A percentile compares a stretch with the other conserved stretches of the same genome.
Conservation (phyloP, 2,888 invertebrate species). For the Thereva nobilitata region DNA sequence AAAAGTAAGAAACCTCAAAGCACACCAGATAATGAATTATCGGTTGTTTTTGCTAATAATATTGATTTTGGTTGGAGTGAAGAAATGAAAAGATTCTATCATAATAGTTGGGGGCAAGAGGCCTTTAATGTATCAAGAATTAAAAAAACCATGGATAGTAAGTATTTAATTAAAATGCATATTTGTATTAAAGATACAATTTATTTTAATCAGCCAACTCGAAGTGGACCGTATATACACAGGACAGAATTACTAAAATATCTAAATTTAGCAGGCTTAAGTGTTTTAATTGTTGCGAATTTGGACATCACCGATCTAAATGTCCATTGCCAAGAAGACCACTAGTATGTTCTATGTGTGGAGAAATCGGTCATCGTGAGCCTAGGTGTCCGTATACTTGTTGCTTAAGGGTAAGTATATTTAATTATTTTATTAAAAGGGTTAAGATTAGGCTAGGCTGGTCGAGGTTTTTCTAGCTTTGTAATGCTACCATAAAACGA, state of each 20-base stretch:
- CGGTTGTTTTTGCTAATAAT: constrained; percentile 24
- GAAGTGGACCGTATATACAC: constrained; percentile 51
- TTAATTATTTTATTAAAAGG: too few species aligned
- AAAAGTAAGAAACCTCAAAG: neutral
- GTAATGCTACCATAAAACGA: too few species aligned
- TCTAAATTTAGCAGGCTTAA: constrained; percentile 54
- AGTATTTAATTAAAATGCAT: constrained; percentile 43
- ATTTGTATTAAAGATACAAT: neutral
- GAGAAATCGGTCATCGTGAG: constrained; percentile 67
- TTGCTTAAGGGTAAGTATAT: constrained; percentile 67
- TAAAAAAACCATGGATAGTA: constrained; percentile 69
- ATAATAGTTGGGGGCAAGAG: constrained; percentile 69
- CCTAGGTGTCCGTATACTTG: constrained; percentile 70
- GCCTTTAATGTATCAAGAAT: constrained; percentile 64
- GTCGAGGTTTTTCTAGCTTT: too few species aligned
- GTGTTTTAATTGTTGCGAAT: constrained; percentile 68
- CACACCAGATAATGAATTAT: constrained; percentile 2
- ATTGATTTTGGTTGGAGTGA: constrained; percentile 54
- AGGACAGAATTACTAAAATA: constrained; percentile 50
- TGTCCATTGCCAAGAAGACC: constrained; percentile 65
- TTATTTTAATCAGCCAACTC: constrained; percentile 43
- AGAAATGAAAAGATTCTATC: constrained; percentile 69
- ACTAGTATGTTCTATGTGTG: constrained; percentile 69
- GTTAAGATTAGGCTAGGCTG: too few species aligned
- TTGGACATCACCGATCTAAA: constrained; percentile 65